Percentiles rank a stretch among this genome's conserved stretches.
These are phyloP conservation scores for Beroe ovata DNA, from an alignment of 37 sponge, comb jelly and placozoan species.

Conservation along the genomic window DNA sequence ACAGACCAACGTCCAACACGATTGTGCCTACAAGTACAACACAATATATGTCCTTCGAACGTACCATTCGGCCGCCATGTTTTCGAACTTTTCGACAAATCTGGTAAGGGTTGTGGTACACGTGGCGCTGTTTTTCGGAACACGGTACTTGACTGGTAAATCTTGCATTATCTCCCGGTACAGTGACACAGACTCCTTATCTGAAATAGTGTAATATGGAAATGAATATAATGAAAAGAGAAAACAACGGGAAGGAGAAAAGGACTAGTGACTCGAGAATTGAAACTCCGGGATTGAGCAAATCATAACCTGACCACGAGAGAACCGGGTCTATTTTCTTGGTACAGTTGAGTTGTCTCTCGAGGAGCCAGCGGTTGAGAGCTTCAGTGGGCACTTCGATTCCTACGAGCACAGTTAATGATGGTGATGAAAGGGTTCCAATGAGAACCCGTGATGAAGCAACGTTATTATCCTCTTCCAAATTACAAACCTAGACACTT, in stretches of 20 bases:
- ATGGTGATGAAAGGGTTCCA: no score
- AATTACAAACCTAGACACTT: slow-evolving; percentile 3
- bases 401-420: neutral
- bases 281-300: no score
- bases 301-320: neutral
- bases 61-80: slow-evolving; percentile 5
- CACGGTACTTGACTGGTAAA: neutral
- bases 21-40: no score
- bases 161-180: slow-evolving; percentile 49
- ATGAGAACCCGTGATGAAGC: no score
- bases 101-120: neutral
- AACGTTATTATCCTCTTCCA: no score
- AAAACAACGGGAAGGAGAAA: no score
- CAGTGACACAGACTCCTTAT: slow-evolving; percentile 33
- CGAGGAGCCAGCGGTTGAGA: slow-evolving; percentile 9
- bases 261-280: no score
- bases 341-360: neutral
- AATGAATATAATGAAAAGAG: no score
- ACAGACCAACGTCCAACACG: no score
- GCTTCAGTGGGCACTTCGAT: slow-evolving; percentile 53
- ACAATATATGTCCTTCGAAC: no score
- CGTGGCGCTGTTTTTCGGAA: neutral
- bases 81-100: neutral
- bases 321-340: neutral
- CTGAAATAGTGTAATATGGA: no score